These are phyloP conservation scores for Athripsodes cinereus DNA, from an alignment of 2,888 invertebrate species.

Conservation along the genomic window DNA sequence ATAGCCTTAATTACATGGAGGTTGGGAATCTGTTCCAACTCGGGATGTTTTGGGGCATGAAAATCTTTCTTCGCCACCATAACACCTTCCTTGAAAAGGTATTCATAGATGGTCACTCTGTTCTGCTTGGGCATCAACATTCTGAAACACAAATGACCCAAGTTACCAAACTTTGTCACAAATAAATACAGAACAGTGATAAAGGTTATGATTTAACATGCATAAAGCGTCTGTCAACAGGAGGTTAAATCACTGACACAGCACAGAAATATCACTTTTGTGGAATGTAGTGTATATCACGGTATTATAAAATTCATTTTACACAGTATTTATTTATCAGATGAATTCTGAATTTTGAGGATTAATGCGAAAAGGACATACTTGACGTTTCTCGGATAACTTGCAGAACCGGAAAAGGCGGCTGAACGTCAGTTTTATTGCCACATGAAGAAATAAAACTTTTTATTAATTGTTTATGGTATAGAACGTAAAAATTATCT, in stretches of 20 bases:
- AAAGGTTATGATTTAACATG: neutral
- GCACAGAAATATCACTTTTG: neutral
- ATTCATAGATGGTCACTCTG: slow-evolving; percentile 93
- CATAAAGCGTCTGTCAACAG: neutral
- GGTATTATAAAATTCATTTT: too few species aligned
- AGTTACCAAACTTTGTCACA: neutral
- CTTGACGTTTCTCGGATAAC: slow-evolving; percentile 22
- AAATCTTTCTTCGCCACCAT: slow-evolving; percentile 99
- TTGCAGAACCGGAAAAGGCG: slow-evolving; percentile 23
- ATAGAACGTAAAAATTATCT: neutral
- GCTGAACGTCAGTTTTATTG: slow-evolving; percentile 7
- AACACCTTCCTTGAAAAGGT: slow-evolving; percentile 98
- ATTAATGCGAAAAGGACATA: slow-evolving; percentile 12
- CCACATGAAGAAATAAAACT: slow-evolving; percentile 10
- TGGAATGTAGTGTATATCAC: too few species aligned
- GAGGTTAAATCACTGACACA: neutral
- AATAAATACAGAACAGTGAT: neutral
- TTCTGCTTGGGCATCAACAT: slow-evolving; percentile 99
- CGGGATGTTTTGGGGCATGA: slow-evolving; percentile 96
- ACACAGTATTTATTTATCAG: neutral
- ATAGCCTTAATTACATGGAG: slow-evolving; percentile 98
- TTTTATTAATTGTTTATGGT: neutral
- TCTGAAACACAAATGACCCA: slow-evolving; percentile 42
- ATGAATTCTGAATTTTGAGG: neutral
- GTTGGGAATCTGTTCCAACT: slow-evolving; percentile 91